Conservation (phyloP, 2,797 vertebrate genomes). For the Premnoplex brunnescens region DNA sequence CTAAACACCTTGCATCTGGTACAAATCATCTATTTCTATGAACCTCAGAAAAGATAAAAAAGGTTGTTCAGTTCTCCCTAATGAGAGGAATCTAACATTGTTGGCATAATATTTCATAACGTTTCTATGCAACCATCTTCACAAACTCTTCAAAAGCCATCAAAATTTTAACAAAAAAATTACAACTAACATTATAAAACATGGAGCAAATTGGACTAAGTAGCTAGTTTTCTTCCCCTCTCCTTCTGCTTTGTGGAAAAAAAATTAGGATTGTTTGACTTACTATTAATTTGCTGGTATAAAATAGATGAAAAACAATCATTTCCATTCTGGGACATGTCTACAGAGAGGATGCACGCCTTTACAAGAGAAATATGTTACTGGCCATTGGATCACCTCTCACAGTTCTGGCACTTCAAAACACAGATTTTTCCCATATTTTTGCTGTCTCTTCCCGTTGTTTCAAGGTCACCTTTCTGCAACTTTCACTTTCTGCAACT, state of each 20-base stretch:
- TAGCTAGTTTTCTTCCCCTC: neutral
- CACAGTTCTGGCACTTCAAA: neutral
- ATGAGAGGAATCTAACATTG: slow-evolving; percentile 9
- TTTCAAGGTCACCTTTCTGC: neutral
- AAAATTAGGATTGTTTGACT: neutral
- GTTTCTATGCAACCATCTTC: neutral
- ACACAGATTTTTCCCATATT: neutral
- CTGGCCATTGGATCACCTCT: neutral
- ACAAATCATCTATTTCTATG: neutral
- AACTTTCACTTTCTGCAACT: neutral
- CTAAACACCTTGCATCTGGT: neutral
- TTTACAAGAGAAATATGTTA: neutral
- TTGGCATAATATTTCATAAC: neutral
- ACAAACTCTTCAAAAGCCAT: slow-evolving; percentile 28
- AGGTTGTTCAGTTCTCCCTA: neutral
- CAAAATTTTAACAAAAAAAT: slow-evolving; percentile 18
- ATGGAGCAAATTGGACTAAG: neutral
- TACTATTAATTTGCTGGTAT: neutral
- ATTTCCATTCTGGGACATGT: neutral
- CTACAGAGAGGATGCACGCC: neutral
- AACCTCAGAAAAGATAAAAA: neutral
- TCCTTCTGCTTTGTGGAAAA: neutral
- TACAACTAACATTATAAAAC: slow-evolving; percentile 10
- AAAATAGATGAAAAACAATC: neutral
- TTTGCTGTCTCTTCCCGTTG: neutral